Base-by-base conservation (phyloP, 2,797 vertebrate genomes). In the Danio jaintianensis region DNA sequence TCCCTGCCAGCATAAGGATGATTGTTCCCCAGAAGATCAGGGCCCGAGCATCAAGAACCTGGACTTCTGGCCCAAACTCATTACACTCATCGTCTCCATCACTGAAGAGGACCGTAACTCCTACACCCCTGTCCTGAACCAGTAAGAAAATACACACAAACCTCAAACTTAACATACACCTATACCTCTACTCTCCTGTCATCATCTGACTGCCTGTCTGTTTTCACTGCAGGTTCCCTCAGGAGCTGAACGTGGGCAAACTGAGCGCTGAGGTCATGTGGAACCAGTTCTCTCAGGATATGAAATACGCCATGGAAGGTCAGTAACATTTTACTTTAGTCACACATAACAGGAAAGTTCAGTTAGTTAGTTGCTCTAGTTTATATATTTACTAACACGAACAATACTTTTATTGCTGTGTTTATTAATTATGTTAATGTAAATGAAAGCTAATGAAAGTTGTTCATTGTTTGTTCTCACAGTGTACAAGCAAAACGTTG, bases 21-120 rank as follows among this genome's bases (percentile, higher is more conserved):
- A 98, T 29, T 81, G 95, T 58, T 94, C 96, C 47, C 89, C 94
- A 0, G 98, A 99, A 78, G 98, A 99, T 55, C 97, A 97, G 84
- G 98, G 98, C 0, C 98, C 98, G 6, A 98, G 96, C 86, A 95
- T 97, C 88, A 96, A 94, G 89, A 99, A 99, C 87, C 89, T 99
- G 89, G 98, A 99, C 88, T 99, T 99, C 90, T 99, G 98, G 98
- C 98, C 98, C 52, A 99, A 99, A 84, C 96, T 99, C 84, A 99
- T 99, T 86, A 99, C 98, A 66, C 94, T 99, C 48, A 97, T 99
- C 7, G 98, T 99, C 79, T 99, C 98, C 75, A 99, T 99, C 89
- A 97, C 97, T 59, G 98, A 99, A 80, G 98, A 99, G 87, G 98
- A 99, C 89, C 97, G 95, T 90, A 98, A 98, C 91, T 96, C 96